Base-by-base conservation (phyloP, 1,140 invertebrate genomes). In the Nautilus pompilius region DNA sequence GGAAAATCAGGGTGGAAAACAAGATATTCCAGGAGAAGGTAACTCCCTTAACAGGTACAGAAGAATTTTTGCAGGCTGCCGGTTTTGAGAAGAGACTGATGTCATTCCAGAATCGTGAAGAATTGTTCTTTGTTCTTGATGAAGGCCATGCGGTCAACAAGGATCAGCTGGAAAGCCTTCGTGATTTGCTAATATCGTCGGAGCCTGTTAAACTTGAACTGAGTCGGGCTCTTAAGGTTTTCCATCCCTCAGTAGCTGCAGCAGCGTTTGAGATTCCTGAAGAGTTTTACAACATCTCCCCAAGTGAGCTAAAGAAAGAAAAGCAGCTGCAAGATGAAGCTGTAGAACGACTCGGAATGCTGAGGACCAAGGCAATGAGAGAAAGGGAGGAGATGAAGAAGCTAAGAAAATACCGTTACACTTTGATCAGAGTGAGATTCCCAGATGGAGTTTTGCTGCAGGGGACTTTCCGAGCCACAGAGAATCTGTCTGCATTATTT, bases 361-460 rank as follows among this genome's bases (percentile, higher is more conserved):
- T 98, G 2, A 84, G 91, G 59, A 97, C 95, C 0, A 95, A 94
- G 84, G 93, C 92, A 0, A 96, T 96, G 91, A 80, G 93, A 15
- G 93, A 96, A 80, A 90, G 90, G 71, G 90, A 95, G 54, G 92
- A 93, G 78, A 77, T 89, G 62, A 82, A 89, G 57, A 90, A 91
- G 75, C 85, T 90, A 70, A 85, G 89, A 59, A 90, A 90, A 80
- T 97, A 96, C 79, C 90, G 90, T 71, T 98, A 90, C 76, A 87
- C 90, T 5, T 81, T 96, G 2, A 89, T 97, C 51, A 82, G 94
- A 67, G 86, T 96, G 61, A 86, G 90, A 55, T 94, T 96, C 80
- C 93, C 94, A 0, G 92, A 96, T 85, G 74, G 73, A 8, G 57
- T 79, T 28, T 33, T 80, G 8, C 60, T 82, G 3, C 80, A 83